phyloP scores from a whole-genome alignment of 2,113 vertebrate genomes.

The Anhinga anhinga region DNA sequence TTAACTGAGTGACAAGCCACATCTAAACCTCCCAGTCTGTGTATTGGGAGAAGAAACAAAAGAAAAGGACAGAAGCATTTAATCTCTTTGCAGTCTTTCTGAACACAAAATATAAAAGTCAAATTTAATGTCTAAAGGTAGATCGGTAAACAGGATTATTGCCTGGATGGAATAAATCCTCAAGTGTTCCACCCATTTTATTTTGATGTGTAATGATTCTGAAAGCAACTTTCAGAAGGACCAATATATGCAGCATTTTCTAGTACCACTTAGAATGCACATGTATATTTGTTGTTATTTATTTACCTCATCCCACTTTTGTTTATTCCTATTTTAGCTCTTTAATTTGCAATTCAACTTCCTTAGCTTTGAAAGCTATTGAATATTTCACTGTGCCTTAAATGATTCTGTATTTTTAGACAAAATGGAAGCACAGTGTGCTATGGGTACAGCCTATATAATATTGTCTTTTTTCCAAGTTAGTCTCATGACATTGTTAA shows the following conservation, averaged over 20 bases:
- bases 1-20: neutral
- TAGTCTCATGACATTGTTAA: constrained; percentile 42
- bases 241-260: neutral
- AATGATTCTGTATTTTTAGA: constrained; percentile 24
- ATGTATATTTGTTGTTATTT: neutral
- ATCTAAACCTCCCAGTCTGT: neutral
- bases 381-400: neutral
- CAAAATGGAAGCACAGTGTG: neutral
- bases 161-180: neutral
- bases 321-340: constrained; percentile 14
- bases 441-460: neutral
- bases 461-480: neutral
- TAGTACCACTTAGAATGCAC: neutral
- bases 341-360: constrained; percentile 32
- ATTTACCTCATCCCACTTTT: constrained; percentile 1
- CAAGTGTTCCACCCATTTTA: neutral
- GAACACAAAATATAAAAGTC: neutral
- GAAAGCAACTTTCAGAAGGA: neutral
- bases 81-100: neutral
- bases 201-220: neutral
- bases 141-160: neutral
- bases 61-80: neutral
- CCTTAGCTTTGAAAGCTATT: constrained; percentile 5
- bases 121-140: neutral
- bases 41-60: neutral